A percentile compares a stretch with the other conserved stretches of the same genome.
Evolutionary conservation across 2,113 vertebrate genomes (phyloP).

Genomic region (Callithrix jacchus): DNA sequence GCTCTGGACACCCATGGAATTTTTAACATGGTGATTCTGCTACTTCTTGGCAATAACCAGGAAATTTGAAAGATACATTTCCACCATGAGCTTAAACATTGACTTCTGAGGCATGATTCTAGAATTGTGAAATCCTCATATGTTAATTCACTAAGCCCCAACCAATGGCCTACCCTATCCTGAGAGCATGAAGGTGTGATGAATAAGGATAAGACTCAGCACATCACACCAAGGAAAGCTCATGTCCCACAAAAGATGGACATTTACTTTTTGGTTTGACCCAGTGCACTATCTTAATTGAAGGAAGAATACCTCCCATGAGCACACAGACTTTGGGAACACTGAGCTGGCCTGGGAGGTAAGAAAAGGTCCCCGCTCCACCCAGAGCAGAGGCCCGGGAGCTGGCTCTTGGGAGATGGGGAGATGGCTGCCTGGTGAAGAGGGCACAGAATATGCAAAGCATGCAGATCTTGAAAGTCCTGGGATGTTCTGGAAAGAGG

Average conservation of each 20-base stretch:
- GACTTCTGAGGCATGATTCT: neutral
- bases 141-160: neutral
- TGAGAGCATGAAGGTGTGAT: neutral
- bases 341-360: neutral
- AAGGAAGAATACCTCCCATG: neutral
- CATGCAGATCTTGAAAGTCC: neutral
- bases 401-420: neutral
- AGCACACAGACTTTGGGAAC: neutral
- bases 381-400: rapidly evolving
- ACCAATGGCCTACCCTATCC: rapidly evolving
- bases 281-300: neutral
- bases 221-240: neutral
- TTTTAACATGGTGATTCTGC: neutral
- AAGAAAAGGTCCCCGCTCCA: rapidly evolving
- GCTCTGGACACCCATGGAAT: neutral
- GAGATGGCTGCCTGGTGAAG: neutral
- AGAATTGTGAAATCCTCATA: neutral
- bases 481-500: neutral
- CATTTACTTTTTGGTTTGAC: neutral
- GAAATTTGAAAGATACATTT: neutral
- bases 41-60: neutral
- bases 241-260: neutral
- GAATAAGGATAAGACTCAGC: neutral
- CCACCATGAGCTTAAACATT: neutral
- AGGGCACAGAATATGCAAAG: neutral